Evolutionary conservation across 2,797 vertebrate genomes (phyloP), one percentile per base, ranked within the genome.

Genomic region (Phataginus tetradactyla): DNA sequence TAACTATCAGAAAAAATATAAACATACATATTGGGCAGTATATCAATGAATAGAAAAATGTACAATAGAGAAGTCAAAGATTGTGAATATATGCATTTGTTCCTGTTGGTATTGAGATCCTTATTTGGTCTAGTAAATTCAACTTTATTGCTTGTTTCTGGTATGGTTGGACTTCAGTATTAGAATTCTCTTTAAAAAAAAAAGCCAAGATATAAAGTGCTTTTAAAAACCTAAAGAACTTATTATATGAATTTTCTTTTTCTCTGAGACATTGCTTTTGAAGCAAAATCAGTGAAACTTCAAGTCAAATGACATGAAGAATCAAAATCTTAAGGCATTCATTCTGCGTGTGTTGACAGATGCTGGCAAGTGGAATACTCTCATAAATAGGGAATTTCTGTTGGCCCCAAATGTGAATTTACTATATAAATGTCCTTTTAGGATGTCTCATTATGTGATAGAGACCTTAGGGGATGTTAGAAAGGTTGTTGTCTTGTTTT

Each of bases 191-290:
- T 78, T 10, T 63, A 59, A 86, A 32, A 45, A 42, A 45, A 45
- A 95, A 92, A 90, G 9, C 3, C 21, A 96, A 85, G 18, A 86
- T 81, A 66, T 68, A 87, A 89, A 93, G 74, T 90, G 32, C 61
- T 81, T 96, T 87, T 90, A 78, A 90, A 85, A 94, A 55, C 20
- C 23, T 42, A 88, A 91, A 57, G 29, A 87, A 64, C 27, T 66
- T 87, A 84, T 86, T 87, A 83, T 83, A 86, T 89, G 86, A 66
- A 80, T 72, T 86, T 95, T 93, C 37, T 34, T 78, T 96, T 97
- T 85, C 29, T 96, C 25, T 94, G 55, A 87, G 78, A 49, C 25
- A 72, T 69, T 95, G 83, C 23, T 95, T 94, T 34, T 94, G 75
- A 96, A 94, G 66, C 71, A 86, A 90, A 94, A 90, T 27, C 75